A percentile compares a stretch with the other conserved stretches of the same genome.
Evolutionary conservation across 1,140 invertebrate species (phyloP).

Genomic region (Micrasema minimum): DNA sequence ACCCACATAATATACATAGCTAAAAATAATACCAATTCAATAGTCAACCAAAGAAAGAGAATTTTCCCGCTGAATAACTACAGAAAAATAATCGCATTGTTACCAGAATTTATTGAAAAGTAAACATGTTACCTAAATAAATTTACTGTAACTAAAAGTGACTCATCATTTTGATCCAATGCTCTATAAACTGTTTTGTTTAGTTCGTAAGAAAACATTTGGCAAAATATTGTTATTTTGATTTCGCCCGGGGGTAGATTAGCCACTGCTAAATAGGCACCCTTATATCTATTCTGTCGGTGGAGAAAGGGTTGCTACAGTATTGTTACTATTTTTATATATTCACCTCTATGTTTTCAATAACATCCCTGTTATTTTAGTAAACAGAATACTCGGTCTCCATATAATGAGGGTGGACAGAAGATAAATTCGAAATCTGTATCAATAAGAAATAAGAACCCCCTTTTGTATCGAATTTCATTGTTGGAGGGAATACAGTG

Average conservation of each 20-base stretch:
- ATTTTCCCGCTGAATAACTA: no score
- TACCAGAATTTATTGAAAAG: no score
- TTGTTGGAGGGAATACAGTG: constrained; percentile 1
- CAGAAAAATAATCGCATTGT: no score
- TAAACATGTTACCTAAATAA: no score
- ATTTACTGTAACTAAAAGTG: constrained; percentile 14
- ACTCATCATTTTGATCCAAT: constrained; percentile 29
- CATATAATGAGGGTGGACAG: constrained; percentile 13
- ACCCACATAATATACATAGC: no score
- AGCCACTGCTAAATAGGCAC: constrained; percentile 31
- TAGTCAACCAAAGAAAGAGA: no score
- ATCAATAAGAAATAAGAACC: constrained; percentile 16
- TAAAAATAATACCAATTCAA: no score
- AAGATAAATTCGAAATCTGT: not conserved
- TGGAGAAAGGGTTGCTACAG: constrained; percentile 39
- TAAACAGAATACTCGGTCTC: constrained; percentile 39
- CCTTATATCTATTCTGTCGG: constrained; percentile 2
- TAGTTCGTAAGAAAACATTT: constrained; percentile 45
- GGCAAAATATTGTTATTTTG: constrained; percentile 46
- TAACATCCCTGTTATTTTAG: constrained; percentile 47
- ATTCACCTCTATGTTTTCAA: constrained; percentile 49
- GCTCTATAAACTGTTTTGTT: constrained; percentile 12
- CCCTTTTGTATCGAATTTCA: constrained; percentile 7
- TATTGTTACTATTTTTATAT: constrained; percentile 51
- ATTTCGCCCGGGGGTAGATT: constrained; percentile 38